Base-by-base conservation (phyloP, 2,888 invertebrate genomes). In the Cabera pusaria region DNA sequence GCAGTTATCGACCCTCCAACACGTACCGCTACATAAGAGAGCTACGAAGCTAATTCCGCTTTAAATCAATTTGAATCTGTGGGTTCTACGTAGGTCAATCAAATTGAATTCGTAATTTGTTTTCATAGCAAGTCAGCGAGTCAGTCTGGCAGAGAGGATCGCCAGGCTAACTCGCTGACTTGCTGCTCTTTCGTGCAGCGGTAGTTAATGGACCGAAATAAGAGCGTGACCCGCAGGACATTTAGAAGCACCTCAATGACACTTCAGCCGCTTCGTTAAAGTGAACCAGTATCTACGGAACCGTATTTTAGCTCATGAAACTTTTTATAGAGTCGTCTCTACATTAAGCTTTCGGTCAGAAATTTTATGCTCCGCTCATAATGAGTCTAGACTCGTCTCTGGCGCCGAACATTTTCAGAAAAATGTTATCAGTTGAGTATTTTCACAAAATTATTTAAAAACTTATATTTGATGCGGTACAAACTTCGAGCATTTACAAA, bases 61-160 rank as follows among this genome's bases (percentile, higher is more conserved):
- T 11, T 10, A 39, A 47, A 32, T 29, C 18, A 39, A 49, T 48
- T 42, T 42, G 10, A 10, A 42, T 34, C 20, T 34, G 35, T 8
- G 44, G 37, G 36, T 51, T 35, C 49, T 48, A 45, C 45, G 43
- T 47, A 52, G 62, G 57, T 65, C 65, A 72, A 70, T 72, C 64
- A 71, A 72, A 70, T 71, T 68, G 64, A 74, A 70, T 72, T 62
- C 51, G 55, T 68, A 65, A 45, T 74, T 72, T 66, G 58, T 55
- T 55, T 59, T 59, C 40, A 44, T 45, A 47, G 52, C 49, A 52
- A 69, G 55, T 72, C 71, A 59, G 65, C 66, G 56, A 66, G 57
- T 69, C 70, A 62, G 56, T 60, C 52, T 24, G 23, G 26, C 10
- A 48, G 35, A 33, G 48, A 42, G 48, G 55, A 48, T 50, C n/a